phyloP scores from a whole-genome alignment of 2,797 vertebrate species.

The Taenioides sp. region DNA sequence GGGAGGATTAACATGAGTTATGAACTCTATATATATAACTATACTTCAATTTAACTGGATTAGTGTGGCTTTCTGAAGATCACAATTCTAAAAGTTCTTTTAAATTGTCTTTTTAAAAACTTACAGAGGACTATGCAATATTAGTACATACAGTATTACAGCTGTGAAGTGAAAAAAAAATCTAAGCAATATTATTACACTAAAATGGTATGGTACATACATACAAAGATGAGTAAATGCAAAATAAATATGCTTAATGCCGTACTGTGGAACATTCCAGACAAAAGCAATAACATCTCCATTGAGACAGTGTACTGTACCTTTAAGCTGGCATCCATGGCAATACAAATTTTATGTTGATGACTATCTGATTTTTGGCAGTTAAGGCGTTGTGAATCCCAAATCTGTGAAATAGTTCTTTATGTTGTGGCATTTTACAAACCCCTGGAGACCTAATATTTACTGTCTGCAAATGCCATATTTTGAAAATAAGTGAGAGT shows the following conservation, averaged over 20 bases:
- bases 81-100: not conserved
- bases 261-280: not conserved
- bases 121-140: not conserved
- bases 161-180: no score
- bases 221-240: no score
- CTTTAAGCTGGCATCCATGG: not conserved
- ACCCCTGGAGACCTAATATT: not conserved
- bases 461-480: not conserved
- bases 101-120: not conserved
- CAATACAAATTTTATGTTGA: not conserved
- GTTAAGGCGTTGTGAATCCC: not conserved
- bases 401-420: conserved; percentile 19
- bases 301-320: no score
- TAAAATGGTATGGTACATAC: no score
- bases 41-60: conserved; percentile 65
- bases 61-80: conserved; percentile 45
- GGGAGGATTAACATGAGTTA: conserved; percentile 46
- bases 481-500: not conserved
- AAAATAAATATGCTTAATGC: not conserved
- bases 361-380: not conserved
- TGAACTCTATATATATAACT: conserved; percentile 37
- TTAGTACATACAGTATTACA: no score
- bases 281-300: no score
- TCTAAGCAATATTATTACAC: no score
- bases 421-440: not conserved